Conservation (phyloP, 2,888 invertebrate genomes). For the Drosophila atripex region DNA sequence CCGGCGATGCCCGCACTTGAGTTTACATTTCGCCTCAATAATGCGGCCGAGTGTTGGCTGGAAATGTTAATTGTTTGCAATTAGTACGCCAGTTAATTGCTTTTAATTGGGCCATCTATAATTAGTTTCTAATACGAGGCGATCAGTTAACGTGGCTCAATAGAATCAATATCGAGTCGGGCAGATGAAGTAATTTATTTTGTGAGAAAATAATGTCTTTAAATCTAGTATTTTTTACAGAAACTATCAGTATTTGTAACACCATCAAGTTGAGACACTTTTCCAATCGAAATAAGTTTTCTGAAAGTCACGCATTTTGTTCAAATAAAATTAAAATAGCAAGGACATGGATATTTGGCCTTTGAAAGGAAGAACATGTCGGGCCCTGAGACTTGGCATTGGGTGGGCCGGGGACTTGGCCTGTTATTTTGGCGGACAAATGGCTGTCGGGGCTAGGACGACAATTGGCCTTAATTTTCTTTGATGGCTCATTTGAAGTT, state of each 20-base stretch:
- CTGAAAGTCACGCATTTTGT: no score
- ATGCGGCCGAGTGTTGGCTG: conserved; percentile 44
- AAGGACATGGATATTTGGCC: background rate
- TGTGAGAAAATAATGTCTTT: background rate
- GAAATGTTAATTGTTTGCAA: conserved; percentile 62
- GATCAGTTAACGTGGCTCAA: conserved; percentile 5
- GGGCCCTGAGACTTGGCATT: background rate
- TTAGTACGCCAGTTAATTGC: conserved; percentile 55
- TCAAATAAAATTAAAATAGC: background rate
- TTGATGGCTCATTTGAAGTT: conserved; percentile 27
- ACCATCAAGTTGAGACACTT: background rate
- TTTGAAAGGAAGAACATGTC: background rate
- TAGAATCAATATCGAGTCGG: background rate
- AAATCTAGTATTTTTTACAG: background rate
- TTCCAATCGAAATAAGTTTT: no score
- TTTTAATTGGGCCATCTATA: conserved; percentile 53
- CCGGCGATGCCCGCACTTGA: background rate
- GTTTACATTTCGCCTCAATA: conserved; percentile 39
- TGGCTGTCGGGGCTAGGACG: conserved; percentile 13
- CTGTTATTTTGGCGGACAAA: conserved; percentile 4
- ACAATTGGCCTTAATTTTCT: conserved; percentile 22
- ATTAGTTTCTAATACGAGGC: conserved; percentile 24
- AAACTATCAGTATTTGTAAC: background rate
- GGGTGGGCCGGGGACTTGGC: background rate
- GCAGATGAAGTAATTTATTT: background rate